Evolutionary conservation across 1,140 invertebrate genomes (phyloP).

Genomic region (Diplogasteroides magnus): DNA sequence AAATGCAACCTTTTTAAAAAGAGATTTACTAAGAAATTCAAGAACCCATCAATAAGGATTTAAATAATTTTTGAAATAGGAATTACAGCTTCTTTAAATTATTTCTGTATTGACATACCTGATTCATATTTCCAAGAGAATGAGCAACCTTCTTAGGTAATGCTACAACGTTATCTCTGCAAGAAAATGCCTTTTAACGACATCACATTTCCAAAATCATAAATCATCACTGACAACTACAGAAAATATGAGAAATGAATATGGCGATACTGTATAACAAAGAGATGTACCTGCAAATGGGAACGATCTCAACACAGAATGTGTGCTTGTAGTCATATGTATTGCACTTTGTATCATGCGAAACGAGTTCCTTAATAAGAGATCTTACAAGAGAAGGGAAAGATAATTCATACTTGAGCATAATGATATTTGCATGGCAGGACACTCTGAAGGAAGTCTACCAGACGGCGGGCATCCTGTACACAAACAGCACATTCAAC

Average conservation of each 20-base stretch:
- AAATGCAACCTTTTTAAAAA: background rate
- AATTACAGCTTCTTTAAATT: background rate
- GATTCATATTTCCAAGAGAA: slow-evolving; percentile 82
- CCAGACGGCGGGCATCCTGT: slow-evolving; percentile 83
- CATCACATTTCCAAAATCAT: background rate
- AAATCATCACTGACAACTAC: too few relatives aligned
- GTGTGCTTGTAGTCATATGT: slow-evolving; percentile 88
- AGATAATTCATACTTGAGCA: slow-evolving; percentile 36
- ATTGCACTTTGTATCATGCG: slow-evolving; percentile 94
- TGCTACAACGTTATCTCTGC: slow-evolving; percentile 82
- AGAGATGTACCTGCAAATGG: slow-evolving; percentile 69
- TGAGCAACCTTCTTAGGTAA: slow-evolving; percentile 79
- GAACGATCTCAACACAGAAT: slow-evolving; percentile 85
- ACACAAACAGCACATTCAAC: background rate
- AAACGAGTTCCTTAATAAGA: slow-evolving; percentile 88
- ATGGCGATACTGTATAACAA: background rate
- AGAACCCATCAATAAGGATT: too few relatives aligned
- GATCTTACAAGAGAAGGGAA: background rate
- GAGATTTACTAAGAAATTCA: too few relatives aligned
- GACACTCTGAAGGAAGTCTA: slow-evolving; percentile 82
- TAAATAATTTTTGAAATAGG: too few relatives aligned
- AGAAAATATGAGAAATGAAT: too few relatives aligned
- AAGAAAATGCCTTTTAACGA: slow-evolving; percentile 9
- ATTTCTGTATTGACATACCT: background rate
- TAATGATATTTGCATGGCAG: slow-evolving; percentile 66